Percentiles rank a stretch among this genome's conserved stretches.
phyloP scores from a whole-genome alignment of 1,140 invertebrate species.

The Diorhabda carinulata region DNA sequence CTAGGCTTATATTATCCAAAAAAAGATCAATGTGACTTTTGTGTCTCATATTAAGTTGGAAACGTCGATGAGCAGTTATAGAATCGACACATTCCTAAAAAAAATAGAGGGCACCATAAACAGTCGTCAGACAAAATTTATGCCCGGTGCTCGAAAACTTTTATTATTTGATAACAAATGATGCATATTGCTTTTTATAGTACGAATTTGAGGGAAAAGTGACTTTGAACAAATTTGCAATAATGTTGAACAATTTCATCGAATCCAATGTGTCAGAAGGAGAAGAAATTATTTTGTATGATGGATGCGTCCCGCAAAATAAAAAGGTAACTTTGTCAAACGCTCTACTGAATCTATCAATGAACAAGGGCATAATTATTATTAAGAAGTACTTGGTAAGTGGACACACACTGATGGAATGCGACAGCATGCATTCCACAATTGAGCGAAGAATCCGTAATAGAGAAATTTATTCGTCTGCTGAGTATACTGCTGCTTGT shows the following conservation, averaged over 20 bases:
- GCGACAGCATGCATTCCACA: conserved; percentile 35
- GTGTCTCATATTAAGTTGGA: conserved; percentile 13
- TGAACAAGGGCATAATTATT: conserved; percentile 22
- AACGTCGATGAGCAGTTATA: conserved; percentile 20
- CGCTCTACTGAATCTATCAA: conserved; percentile 23
- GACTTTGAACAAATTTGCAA: not conserved
- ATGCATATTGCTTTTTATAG: no score
- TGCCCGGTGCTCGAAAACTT: not conserved
- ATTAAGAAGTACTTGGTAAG: conserved; percentile 31
- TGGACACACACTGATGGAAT: conserved; percentile 45
- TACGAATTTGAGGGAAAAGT: not conserved
- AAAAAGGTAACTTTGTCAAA: no score
- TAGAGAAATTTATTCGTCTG: conserved; percentile 13
- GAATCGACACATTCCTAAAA: conserved; percentile 11
- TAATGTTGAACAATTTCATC: not conserved
- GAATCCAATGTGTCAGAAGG: no score
- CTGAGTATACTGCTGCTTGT: conserved; percentile 7
- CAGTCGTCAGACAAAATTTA: conserved; percentile 18
- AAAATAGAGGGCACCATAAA: conserved; percentile 19
- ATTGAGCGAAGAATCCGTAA: conserved; percentile 28
- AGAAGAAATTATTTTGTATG: no score
- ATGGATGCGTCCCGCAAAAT: no score
- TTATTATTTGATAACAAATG: not conserved
- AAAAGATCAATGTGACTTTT: conserved; percentile 26
- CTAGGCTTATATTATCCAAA: conserved; percentile 19